Evolutionary conservation across 2,113 vertebrate genomes (phyloP).

Genomic region (Caranx melampygus): DNA sequence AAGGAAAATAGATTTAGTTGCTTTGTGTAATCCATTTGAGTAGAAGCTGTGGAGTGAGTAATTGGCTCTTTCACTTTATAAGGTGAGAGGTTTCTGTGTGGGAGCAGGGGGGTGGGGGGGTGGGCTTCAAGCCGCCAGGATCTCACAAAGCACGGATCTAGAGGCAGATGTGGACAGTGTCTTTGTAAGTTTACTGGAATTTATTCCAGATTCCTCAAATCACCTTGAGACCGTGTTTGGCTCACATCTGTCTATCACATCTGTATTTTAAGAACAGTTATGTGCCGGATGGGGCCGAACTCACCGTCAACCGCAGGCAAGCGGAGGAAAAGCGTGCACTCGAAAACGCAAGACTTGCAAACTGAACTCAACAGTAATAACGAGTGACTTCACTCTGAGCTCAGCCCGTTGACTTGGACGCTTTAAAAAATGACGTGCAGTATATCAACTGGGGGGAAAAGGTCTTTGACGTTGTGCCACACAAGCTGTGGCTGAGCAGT

Average conservation of each 20-base stretch:
- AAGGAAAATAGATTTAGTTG: slow-evolving; percentile 47
- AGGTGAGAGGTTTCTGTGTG: background rate
- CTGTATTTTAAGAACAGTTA: background rate
- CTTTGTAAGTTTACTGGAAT: background rate
- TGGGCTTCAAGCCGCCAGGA: background rate
- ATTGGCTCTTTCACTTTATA: slow-evolving; percentile 25
- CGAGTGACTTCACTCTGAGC: no score
- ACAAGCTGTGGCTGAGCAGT: no score
- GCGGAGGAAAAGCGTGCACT: no score
- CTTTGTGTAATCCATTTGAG: slow-evolving; percentile 7
- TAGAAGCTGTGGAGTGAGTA: slow-evolving; percentile 1
- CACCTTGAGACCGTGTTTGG: background rate
- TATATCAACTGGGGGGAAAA: no score
- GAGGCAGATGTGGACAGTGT: background rate
- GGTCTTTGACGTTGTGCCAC: no score
- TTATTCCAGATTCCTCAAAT: background rate
- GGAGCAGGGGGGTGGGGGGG: background rate
- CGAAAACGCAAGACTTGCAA: no score
- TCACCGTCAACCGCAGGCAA: background rate
- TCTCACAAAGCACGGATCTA: background rate
- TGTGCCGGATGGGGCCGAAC: background rate
- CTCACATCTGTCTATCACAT: background rate
- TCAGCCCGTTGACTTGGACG: no score
- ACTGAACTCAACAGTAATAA: background rate
- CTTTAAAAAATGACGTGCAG: no score